Evolutionary conservation across 2,888 invertebrate species (phyloP).

Genomic region (Petrolisthes manimaculis): DNA sequence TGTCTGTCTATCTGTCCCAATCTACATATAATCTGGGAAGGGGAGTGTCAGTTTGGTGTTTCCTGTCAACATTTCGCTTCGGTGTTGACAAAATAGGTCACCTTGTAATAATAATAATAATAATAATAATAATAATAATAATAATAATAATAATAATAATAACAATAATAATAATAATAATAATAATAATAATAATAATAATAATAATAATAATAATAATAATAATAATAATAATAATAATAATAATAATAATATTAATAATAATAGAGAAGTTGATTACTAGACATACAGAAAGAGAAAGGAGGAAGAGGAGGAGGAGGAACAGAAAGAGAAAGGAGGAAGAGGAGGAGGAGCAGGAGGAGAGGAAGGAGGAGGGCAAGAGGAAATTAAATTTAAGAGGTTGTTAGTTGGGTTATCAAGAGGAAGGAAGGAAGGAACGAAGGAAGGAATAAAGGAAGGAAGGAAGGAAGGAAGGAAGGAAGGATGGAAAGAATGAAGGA

Average conservation of each 20-base stretch:
- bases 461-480: background rate
- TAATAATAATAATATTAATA: background rate
- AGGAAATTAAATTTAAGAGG: background rate
- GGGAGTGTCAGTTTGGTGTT: too few relatives aligned
- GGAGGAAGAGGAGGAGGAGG: background rate
- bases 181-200: slow-evolving; percentile 4
- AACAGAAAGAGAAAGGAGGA: background rate
- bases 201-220: background rate
- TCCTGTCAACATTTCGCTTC: background rate
- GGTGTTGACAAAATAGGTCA: background rate
- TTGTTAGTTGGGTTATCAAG: too few relatives aligned
- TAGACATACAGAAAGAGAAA: background rate
- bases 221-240: background rate
- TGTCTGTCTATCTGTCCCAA: background rate
- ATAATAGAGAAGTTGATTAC: background rate
- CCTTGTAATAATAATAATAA: background rate
- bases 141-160: slow-evolving; percentile 13
- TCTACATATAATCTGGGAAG: too few relatives aligned
- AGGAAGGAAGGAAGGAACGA: background rate
- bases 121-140: background rate
- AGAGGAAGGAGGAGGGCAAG: background rate
- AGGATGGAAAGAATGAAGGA: background rate
- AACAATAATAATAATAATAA: slow-evolving; percentile 9
- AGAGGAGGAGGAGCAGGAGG: background rate
- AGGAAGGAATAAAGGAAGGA: background rate